Evolutionary conservation across 1,140 invertebrate genomes (phyloP).

Genomic region (Mya arenaria): DNA sequence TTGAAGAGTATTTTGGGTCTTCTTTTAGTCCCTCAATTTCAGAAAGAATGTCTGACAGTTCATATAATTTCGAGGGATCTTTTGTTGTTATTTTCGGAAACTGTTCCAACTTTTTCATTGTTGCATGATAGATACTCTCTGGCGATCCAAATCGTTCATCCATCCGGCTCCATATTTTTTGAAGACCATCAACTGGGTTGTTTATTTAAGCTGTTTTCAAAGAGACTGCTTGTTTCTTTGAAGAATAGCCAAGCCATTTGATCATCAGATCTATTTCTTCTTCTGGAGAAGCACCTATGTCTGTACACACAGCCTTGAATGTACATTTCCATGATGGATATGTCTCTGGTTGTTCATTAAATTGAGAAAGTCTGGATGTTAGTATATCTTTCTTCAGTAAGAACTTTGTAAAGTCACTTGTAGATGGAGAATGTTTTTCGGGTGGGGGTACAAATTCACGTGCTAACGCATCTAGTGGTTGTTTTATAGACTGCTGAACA

Average conservation of each 20-base stretch:
- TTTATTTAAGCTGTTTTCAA: conserved; percentile 17
- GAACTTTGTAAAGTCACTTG: neutral
- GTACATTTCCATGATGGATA: neutral
- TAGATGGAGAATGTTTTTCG: too few relatives aligned
- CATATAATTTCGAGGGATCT: conserved; percentile 53
- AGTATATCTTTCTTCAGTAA: conserved; percentile 12
- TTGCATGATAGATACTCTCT: conserved; percentile 32
- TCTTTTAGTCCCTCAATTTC: conserved; percentile 52
- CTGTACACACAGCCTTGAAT: conserved; percentile 32
- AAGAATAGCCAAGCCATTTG: conserved; percentile 59
- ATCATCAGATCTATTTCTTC: conserved; percentile 60
- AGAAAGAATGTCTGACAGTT: conserved; percentile 49
- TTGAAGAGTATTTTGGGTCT: conserved; percentile 23
- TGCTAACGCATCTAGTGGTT: too few relatives aligned
- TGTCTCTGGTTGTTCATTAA: neutral
- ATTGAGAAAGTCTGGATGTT: neutral
- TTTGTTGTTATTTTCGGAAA: conserved; percentile 51
- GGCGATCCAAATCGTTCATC: conserved; percentile 56
- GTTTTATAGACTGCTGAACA: too few relatives aligned
- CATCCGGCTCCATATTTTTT: conserved; percentile 39
- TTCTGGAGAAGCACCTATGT: conserved; percentile 24
- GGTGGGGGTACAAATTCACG: too few relatives aligned
- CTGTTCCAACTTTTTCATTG: conserved; percentile 25
- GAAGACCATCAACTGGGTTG: conserved; percentile 16
- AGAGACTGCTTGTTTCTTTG: conserved; percentile 46